Base-by-base conservation (phyloP, 1,140 invertebrate genomes). In the Drosophila bifasciata region DNA sequence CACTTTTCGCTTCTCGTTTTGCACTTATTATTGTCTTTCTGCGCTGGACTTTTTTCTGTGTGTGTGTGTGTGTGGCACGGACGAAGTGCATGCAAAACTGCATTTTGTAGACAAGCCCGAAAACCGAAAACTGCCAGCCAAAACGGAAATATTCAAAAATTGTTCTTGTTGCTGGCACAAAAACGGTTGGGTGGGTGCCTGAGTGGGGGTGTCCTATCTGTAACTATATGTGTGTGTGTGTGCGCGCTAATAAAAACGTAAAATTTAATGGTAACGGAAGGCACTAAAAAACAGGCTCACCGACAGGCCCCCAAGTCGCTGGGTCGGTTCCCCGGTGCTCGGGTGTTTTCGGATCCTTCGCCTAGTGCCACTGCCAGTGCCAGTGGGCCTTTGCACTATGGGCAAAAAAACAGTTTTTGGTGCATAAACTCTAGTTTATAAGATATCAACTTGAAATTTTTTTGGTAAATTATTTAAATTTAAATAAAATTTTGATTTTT, bases 221-320 rank as follows among this genome's bases (percentile, higher is more conserved):
- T 32, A 11, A 39, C 57, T 52, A 21, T 48, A 21, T 43, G 48
- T 17, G 62, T 52, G 53, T 49, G 62, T 59, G 81, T 52, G 55
- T 21, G 71, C 73, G 81, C 78, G 83, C 83, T 88, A 88, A 88
- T 88, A 88, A 88, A 88, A 88, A 88, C 83, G 83, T 88, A 88
- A 88, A 88, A 88, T 88, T 88, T 88, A 88, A 88, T 89, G 83
- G 83, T 88, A 88, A 88, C 83, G 83, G 83, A 88, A 88, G 83
- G 78, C 83, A 88, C 83, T 88, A 88, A 88, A 88, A 88, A 88
- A 88, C 83, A 88, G 83, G 84, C 81, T 86, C 77, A 86, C 81
- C 77, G 71, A 80, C 83, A 79, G 83, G 63, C 62, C 66, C 64
- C 61, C 63, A 77, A 86, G 63, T 84, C 59, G 73, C 60, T 62